Percentiles rank a stretch among this genome's conserved stretches.
phyloP scores from a whole-genome alignment of 2,888 invertebrate species.

The Synanthedon tipuliformis region DNA sequence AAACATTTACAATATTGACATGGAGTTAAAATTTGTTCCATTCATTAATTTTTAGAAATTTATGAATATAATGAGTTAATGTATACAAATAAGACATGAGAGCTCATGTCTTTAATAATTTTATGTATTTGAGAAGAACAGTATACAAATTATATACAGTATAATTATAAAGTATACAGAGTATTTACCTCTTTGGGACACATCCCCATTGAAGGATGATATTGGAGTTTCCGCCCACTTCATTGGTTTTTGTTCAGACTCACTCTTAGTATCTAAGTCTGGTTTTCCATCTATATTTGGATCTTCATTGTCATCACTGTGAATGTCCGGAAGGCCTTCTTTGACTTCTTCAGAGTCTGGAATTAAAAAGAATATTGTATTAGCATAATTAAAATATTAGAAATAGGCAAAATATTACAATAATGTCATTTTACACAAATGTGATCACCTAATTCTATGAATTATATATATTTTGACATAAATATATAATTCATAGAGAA shows the following conservation, averaged over 20 bases:
- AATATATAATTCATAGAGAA: no score
- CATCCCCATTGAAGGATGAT: conserved; percentile 11
- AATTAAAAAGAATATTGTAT: conserved; percentile 6
- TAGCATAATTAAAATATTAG: not conserved
- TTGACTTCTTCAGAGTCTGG: conserved; percentile 33
- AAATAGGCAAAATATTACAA: not conserved
- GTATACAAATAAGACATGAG: no score
- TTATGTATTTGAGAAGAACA: no score
- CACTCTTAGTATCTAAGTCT: conserved; percentile 10
- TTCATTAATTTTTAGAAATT: no score
- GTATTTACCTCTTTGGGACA: conserved; percentile 16
- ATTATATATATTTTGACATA: no score
- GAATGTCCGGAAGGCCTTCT: conserved; percentile 17
- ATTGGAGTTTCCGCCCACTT: conserved; percentile 1
- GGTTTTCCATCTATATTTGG: conserved; percentile 13
- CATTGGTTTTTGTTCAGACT: not conserved
- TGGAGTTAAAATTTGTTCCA: no score
- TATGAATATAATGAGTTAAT: no score
- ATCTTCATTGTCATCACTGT: conserved; percentile 22
- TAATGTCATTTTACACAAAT: no score
- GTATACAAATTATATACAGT: no score
- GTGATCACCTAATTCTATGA: not conserved
- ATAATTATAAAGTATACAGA: no score
- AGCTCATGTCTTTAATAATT: no score
- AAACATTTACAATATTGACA: no score